Conservation (phyloP, 2,113 vertebrate genomes). For the Callocephalon fimbriatum region DNA sequence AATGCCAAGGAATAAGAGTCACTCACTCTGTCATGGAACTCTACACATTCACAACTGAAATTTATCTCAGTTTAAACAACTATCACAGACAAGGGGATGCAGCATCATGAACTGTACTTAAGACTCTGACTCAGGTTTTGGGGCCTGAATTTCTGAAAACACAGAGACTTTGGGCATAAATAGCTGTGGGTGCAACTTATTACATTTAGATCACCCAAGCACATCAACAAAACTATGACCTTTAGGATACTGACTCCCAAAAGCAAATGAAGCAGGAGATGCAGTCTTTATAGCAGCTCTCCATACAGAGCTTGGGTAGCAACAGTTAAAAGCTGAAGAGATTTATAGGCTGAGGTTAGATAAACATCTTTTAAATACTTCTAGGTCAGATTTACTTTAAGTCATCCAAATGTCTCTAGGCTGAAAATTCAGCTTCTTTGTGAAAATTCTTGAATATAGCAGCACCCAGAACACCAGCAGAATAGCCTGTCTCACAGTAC, state of each 20-base stretch:
- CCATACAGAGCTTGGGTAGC: not conserved
- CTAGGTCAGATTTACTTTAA: not conserved
- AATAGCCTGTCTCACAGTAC: not conserved
- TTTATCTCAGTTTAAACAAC: not conserved
- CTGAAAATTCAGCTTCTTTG: not conserved
- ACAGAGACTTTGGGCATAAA: not conserved
- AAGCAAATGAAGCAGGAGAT: not conserved
- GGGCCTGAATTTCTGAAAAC: not conserved
- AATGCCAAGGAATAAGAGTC: not conserved
- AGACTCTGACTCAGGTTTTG: not conserved
- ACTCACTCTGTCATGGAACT: not conserved
- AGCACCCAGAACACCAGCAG: not conserved
- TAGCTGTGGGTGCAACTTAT: not conserved
- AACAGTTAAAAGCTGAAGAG: not conserved
- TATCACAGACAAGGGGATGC: not conserved
- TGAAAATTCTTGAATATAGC: not conserved
- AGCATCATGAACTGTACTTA: not conserved
- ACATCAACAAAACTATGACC: not conserved
- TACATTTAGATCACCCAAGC: not conserved
- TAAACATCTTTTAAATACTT: conserved; percentile 23
- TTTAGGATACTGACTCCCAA: not conserved
- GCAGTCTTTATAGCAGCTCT: not conserved
- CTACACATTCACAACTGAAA: not conserved
- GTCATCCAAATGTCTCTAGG: not conserved
- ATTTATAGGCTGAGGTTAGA: not conserved